Base-by-base conservation (phyloP, 1,140 invertebrate species). In the Homarus americanus region DNA sequence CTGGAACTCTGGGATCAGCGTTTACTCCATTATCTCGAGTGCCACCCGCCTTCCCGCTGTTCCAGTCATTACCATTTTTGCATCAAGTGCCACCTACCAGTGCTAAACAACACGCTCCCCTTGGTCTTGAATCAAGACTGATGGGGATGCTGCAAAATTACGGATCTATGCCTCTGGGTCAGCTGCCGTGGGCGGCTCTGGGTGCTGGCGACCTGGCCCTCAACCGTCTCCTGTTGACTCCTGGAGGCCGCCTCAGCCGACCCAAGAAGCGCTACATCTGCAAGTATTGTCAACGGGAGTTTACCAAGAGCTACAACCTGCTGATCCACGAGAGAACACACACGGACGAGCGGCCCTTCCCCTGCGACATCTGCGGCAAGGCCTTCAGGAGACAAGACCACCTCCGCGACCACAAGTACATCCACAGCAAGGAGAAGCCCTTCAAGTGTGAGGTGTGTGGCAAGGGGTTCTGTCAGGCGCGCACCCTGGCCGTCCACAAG, bases 181-280 rank as follows among this genome's bases (percentile, higher is more conserved):
- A 89, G 78, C 78, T 89, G 78, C 87, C 87, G 63, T 89, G 87
- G 87, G 87, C 84, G 72, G 84, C 87, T 34, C 79, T 89, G 76
- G 87, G 87, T 24, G 87, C 87, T 40, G 69, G 87, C n/a, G 87
- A 89, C 63, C 87, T 89, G 53, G 88, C 88, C 80, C 88, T 91
- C 41, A 91, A 91, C 88, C 88, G 88, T 38, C 88, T 91, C 32
- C 88, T 91, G 44, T 72, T 91, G 72, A 84, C 88, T 20, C 88
- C 88, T 73, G 88, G 88, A 66, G 88, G 88, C 49, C 88, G 88
- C 66, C 88, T 91, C 58, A 97, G 97, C 95, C 96, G 98, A 94
- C 97, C 98, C 94, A 98, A 98, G 96, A 98, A 98, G 96, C 97
- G 99, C 95, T 99, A 98, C 95, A 98, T 99, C 95, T 99, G 99